Evolutionary conservation across 2,113 vertebrate species (phyloP), one percentile per base, ranked within the genome.

Genomic region (Cyanocitta stelleri): DNA sequence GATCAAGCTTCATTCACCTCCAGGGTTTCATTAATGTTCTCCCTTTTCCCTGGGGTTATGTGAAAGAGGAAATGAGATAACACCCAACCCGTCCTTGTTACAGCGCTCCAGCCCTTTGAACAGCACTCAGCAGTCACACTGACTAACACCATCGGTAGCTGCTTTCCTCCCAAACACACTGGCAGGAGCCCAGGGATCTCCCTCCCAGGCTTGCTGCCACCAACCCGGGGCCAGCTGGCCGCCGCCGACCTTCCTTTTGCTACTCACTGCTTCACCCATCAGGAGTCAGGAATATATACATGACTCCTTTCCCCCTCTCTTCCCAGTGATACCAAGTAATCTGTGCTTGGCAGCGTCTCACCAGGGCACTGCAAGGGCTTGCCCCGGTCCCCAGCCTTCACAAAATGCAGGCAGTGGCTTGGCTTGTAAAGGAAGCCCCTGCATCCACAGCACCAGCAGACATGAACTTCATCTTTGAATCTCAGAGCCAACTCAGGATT

Each of bases 41-140:
- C 64, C 52, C 48, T 37, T 3, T 5, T 89, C 86, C 81, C 69
- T 4, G 3, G 83, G 37, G 69, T 85, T 72, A 63, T 18, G 7
- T 46, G 77, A 52, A 87, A 89, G 56, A 76, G 81, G 93, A 95
- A 96, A 86, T 79, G 74, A 82, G 89, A 64, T 82, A 94, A 95
- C 23, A 1, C 56, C 74, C 80, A 90, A 44, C n/a, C 35, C 0
- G 1, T n/a, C 48, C 22, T 12, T 46, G 76, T 61, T 83, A 19
- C 26, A 74, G 71, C 0, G 1, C 3, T 29, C 62, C 89, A 80
- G 73, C 51, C 33, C 89, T 89, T 75, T 89, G 73, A 95, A 63
- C 35, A 82, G 56, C 72, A 35, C 55, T 58, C 73, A 20, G 51
- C 89, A 87, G 48, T 39, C 12, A 13, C 17, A 33, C 86, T 83